Evolutionary conservation across 2,113 vertebrate genomes (phyloP).

Genomic region (Nesogale talazaci): DNA sequence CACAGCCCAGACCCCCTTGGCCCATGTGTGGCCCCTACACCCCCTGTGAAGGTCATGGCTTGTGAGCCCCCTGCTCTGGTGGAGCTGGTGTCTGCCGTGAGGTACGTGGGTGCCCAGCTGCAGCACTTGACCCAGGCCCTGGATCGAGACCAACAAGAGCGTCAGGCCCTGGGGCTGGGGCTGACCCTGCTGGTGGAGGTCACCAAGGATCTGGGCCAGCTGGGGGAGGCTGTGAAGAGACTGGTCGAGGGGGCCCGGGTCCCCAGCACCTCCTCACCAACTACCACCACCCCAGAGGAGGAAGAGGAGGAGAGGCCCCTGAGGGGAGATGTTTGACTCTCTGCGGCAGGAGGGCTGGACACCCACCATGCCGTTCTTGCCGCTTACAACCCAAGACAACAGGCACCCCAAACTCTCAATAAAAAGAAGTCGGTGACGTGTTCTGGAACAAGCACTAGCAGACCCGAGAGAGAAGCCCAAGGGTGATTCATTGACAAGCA

Average conservation of each 20-base stretch:
- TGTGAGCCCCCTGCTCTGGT: conserved; percentile 75
- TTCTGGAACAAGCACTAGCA: not conserved
- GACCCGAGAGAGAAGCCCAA: not conserved
- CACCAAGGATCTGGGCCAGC: conserved; percentile 56
- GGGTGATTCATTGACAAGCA: not conserved
- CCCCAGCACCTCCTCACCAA: not conserved
- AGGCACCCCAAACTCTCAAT: conserved; percentile 1
- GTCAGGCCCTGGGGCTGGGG: conserved; percentile 36
- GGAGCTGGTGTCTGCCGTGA: conserved; percentile 73
- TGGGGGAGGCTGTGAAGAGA: conserved; percentile 59
- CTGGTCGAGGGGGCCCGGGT: conserved; percentile 58
- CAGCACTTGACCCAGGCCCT: conserved; percentile 59
- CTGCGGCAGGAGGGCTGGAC: not conserved
- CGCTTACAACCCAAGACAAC: not conserved
- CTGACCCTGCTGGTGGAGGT: conserved; percentile 63
- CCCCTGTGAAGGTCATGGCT: conserved; percentile 72
- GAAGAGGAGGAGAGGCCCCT: conserved; percentile 77
- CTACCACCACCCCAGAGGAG: conserved; percentile 48
- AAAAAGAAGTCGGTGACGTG: not conserved
- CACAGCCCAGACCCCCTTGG: not conserved
- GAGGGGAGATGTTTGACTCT: conserved; percentile 75
- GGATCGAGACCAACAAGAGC: conserved; percentile 65
- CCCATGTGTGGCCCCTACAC: conserved; percentile 20
- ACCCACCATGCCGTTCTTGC: not conserved
- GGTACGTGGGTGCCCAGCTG: conserved; percentile 63